Evolutionary conservation across 2,113 vertebrate species (phyloP).

Genomic region (Macrotus californicus): DNA sequence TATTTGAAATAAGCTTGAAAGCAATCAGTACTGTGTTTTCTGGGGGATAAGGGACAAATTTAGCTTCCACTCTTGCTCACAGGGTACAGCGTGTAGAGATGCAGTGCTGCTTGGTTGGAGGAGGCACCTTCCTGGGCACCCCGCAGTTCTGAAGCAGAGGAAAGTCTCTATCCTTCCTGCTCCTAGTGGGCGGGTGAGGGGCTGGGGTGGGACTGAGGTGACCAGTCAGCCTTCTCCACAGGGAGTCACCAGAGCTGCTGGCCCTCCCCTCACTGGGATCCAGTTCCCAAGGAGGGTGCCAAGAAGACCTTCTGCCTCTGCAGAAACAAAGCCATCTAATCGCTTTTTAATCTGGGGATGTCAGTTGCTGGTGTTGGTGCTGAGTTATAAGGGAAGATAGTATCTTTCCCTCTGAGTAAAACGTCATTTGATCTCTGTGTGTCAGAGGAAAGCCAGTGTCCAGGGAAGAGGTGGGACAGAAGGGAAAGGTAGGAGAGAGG

Average conservation of each 20-base stretch:
- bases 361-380: slow-evolving; percentile 50
- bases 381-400: slow-evolving; percentile 77
- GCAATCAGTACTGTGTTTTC: neutral
- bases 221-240: neutral
- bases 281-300: slow-evolving; percentile 40
- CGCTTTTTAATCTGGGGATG: slow-evolving; percentile 78
- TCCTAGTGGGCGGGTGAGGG: neutral
- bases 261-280: neutral
- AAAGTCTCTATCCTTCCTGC: neutral
- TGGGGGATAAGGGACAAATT: neutral
- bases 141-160: neutral
- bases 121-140: neutral
- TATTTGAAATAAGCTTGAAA: slow-evolving; percentile 35
- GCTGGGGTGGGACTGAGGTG: neutral
- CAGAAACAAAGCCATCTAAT: slow-evolving; percentile 74
- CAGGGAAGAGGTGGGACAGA: slow-evolving; percentile 3
- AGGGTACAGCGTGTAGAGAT: neutral
- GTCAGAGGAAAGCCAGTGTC: slow-evolving; percentile 66
- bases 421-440: slow-evolving; percentile 78
- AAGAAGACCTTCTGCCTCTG: slow-evolving; percentile 56
- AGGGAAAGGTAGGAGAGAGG: slow-evolving; percentile 36
- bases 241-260: neutral
- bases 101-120: too few relatives aligned
- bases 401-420: slow-evolving; percentile 72
- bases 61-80: neutral